These are phyloP conservation scores for Dryococelus australis DNA, from an alignment of 2,888 invertebrate genomes.

Conservation along the genomic window DNA sequence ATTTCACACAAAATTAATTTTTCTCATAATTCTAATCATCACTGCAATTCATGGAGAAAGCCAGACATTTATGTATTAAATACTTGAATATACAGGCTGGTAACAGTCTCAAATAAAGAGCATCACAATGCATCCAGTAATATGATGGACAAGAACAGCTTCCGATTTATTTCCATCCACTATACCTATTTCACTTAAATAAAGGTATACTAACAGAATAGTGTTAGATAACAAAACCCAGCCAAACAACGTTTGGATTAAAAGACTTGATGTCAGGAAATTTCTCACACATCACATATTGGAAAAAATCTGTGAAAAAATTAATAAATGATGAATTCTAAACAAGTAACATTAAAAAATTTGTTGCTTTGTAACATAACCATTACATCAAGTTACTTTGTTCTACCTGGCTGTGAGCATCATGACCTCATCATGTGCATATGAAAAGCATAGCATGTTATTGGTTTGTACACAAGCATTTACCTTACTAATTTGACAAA, in stretches of 20 bases:
- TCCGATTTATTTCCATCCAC: background rate
- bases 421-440: background rate
- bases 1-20: no score
- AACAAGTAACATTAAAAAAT: background rate
- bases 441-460: no score
- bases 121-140: no score
- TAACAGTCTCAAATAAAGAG: no score
- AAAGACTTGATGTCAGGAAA: background rate
- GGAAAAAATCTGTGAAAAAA: background rate
- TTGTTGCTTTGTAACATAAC: background rate
- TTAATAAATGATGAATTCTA: background rate
- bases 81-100: no score
- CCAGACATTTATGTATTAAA: no score
- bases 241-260: background rate
- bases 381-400: background rate
- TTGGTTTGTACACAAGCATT: no score
- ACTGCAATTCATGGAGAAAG: no score
- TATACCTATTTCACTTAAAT: background rate
- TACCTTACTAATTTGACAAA: no score
- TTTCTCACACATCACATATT: background rate
- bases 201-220: background rate
- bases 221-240: background rate
- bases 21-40: no score
- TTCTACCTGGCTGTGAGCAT: background rate
- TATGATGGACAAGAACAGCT: background rate